These are phyloP conservation scores for Gonatopus flavifemur DNA, from an alignment of 1,140 invertebrate species.

Conservation along the genomic window DNA sequence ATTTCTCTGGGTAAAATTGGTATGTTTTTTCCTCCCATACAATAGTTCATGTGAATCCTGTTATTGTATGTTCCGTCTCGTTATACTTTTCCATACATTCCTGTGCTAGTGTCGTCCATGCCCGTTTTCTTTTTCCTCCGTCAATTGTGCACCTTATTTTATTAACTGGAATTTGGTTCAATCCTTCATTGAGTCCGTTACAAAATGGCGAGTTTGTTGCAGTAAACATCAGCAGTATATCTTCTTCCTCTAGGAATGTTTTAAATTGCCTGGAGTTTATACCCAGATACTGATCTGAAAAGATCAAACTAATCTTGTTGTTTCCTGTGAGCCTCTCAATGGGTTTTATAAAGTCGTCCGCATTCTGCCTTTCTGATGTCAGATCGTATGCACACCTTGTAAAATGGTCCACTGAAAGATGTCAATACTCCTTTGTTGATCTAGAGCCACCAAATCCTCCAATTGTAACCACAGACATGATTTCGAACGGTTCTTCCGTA, in stretches of 20 bases:
- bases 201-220: conserved; percentile 1
- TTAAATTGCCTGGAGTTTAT: conserved; percentile 9
- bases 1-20: conserved; percentile 12
- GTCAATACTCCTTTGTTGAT: conserved; percentile 11
- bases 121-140: conserved; percentile 7
- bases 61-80: conserved; percentile 13
- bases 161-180: neutral
- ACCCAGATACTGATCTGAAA: neutral
- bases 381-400: conserved; percentile 37
- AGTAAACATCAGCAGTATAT: conserved; percentile 12
- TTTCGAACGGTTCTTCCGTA: too few relatives aligned
- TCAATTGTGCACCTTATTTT: conserved; percentile 9
- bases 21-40: conserved; percentile 6
- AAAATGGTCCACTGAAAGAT: too few relatives aligned
- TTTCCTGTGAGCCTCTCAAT: neutral
- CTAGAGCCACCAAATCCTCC: conserved; percentile 21
- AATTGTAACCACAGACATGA: conserved; percentile 37
- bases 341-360: conserved; percentile 25
- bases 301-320: neutral
- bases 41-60: conserved; percentile 10
- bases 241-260: conserved; percentile 4
- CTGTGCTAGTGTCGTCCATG: conserved; percentile 16
- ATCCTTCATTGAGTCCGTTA: conserved; percentile 6
- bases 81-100: conserved; percentile 16
- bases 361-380: conserved; percentile 41